Evolutionary conservation across 2,797 vertebrate species (phyloP), one percentile per base, ranked within the genome.

Genomic region (Austrolebias charrua): DNA sequence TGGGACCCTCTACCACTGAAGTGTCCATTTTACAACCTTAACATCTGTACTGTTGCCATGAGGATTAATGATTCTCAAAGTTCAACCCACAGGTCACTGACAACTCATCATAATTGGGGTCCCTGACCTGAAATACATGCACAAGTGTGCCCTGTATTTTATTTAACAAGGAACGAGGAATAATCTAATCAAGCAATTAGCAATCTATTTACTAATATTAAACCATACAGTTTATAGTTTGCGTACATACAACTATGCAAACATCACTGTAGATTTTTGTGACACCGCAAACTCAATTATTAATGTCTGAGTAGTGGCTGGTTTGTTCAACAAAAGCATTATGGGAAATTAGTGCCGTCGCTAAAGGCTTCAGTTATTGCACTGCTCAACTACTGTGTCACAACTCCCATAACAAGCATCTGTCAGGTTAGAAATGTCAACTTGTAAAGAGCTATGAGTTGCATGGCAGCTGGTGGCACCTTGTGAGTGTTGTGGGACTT

Each of bases 321-420:
- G n/a, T 54, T 43, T 38, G 51, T 63, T 44, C 51, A 38, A 9
- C 51, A 35, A 8, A 54, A n/a, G 33, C 51, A 54, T 54, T 54
- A 54, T 54, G 45, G 51, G n/a, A 63, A 54, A 63, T 63, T 16
- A 46, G 14, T 14, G 43, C 4, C 19, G 42, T 53, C 60, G 12
- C 29, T 35, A 46, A 46, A 53, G 60, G 42, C 29, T 54, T 20
- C 15, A 46, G 42, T 46, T 54, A 63, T 65, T 43, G 50, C 54
- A 48, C 20, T 15, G n/a, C 35, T 48, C 54, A 49, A 50, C 44
- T 55, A 42, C 28, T 42, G 16, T 48, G 7, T 19, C 46, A 29
- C 24, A 56, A 29, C 16, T 64, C 62, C 46, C 45, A n/a, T 49
- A 55, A 64, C 33, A 64, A 56, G 54, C 63, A 56, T 50, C 63